Base-by-base conservation (phyloP, 2,113 vertebrate genomes). In the Puntigrus tetrazona region DNA sequence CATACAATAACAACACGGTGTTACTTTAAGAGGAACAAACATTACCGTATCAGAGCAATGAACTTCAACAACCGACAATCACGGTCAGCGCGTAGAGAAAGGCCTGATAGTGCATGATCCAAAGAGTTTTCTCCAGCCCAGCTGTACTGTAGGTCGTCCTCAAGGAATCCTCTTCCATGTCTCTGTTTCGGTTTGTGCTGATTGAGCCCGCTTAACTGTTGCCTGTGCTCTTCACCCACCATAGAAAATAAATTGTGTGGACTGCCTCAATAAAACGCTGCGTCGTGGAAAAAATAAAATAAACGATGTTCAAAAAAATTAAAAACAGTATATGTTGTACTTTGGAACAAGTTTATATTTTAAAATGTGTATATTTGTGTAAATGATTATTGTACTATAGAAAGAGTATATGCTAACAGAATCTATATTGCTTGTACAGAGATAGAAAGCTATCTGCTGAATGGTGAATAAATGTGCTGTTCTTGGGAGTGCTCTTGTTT, bases 371-470 rank as follows among this genome's bases (percentile, higher is more conserved):
- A 89, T 82, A 89, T 85, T 89, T 87, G 79, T 87, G 86, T 89
- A 89, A 78, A 87, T 86, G 45, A 86, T 78, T 86, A 89, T 82
- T 89, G 88, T 89, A 89, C 82, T 20, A 86, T 89, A 89, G 88
- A 76, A 84, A 87, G 84, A 89, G 52, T 86, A 82, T 88, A 88
- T 86, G 77, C 81, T 78, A 85, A 85, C 77, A 89, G 29, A 79
- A 81, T 78, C 84, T 89, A 84, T 89, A 87, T 82, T 87, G 86
- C 81, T 81, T 87, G 86, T 84, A 89, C 88, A 89, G 85, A 79
- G 63, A 81, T 89, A 41, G 83, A 63, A 76, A 45, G 72, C 78
- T 89, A 87, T 88, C 70, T 74, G 61, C 74, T 84, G 43, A 72
- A 50, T 87, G 84, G 81, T 87, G 57, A 89, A 89, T 89, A 89